Evolutionary conservation across 1,140 invertebrate species (phyloP).

Genomic region (Scaptomyza montana): DNA sequence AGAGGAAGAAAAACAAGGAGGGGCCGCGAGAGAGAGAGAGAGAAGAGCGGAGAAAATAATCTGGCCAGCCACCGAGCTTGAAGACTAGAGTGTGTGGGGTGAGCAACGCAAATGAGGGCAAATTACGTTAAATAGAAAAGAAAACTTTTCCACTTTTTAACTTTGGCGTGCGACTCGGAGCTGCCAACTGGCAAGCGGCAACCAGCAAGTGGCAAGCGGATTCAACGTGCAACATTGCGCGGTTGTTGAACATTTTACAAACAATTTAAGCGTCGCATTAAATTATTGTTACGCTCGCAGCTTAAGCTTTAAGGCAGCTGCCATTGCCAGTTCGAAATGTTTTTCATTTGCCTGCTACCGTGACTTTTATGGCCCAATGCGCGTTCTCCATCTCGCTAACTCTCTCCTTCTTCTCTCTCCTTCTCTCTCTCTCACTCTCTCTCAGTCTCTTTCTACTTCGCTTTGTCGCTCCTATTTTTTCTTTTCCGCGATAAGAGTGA

Average conservation of each 20-base stretch:
- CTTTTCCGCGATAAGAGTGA: conserved; percentile 72
- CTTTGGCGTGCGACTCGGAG: conserved; percentile 57
- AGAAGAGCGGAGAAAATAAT: conserved; percentile 56
- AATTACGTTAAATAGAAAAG: conserved; percentile 82
- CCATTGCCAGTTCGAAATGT: conserved; percentile 50
- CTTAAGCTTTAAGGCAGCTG: conserved; percentile 74
- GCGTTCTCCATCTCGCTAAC: conserved; percentile 7
- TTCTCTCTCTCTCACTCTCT: conserved; percentile 16
- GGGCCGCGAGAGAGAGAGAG: conserved; percentile 6
- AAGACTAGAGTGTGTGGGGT: neutral
- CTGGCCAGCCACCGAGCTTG: conserved; percentile 47
- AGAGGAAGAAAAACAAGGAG: neutral
- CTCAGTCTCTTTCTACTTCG: conserved; percentile 10
- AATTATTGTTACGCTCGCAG: conserved; percentile 81
- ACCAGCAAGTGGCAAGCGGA: conserved; percentile 23
- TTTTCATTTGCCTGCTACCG: conserved; percentile 54
- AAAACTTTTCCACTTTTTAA: conserved; percentile 82
- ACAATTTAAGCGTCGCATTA: conserved; percentile 81
- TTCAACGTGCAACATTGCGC: conserved; percentile 38
- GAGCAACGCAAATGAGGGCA: conserved; percentile 72
- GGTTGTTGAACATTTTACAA: conserved; percentile 81
- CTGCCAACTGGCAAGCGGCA: conserved; percentile 20
- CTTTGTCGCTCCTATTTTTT: conserved; percentile 6
- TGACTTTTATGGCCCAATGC: conserved; percentile 70
- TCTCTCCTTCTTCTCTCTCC: conserved; percentile 26